Conservation (phyloP, 2,888 invertebrate species). For the Amaurobius ferox region DNA sequence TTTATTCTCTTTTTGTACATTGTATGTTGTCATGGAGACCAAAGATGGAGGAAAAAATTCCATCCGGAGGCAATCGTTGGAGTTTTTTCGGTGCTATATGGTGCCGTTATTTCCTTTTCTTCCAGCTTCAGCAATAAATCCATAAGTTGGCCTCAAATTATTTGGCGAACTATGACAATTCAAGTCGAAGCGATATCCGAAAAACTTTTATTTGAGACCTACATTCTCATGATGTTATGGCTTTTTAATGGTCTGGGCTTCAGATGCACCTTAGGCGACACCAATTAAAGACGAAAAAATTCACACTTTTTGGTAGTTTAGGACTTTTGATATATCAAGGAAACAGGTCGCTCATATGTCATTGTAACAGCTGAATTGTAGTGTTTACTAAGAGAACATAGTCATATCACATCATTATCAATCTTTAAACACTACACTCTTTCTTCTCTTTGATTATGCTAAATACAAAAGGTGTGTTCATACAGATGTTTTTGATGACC, state of each 20-base stretch:
- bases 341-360: neutral
- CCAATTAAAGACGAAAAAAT: too few species aligned
- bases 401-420: conserved; percentile 54
- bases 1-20: conserved; percentile 57
- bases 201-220: neutral
- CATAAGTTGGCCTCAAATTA: conserved; percentile 10
- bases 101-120: conserved; percentile 27
- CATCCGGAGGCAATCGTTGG: conserved; percentile 43
- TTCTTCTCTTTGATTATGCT: conserved; percentile 16
- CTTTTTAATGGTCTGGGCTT: neutral
- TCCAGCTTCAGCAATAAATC: conserved; percentile 21
- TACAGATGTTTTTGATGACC: conserved; percentile 36
- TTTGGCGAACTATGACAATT: neutral
- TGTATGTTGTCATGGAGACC: conserved; percentile 63
- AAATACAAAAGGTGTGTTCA: conserved; percentile 36
- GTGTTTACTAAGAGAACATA: neutral
- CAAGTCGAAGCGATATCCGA: neutral
- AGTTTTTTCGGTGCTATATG: conserved; percentile 34
- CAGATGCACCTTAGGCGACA: too few species aligned
- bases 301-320: too few species aligned
- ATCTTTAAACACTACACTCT: conserved; percentile 15
- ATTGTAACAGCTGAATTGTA: neutral
- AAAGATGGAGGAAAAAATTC: conserved; percentile 60
- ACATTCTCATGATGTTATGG: neutral
- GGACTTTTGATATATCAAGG: neutral